These are phyloP conservation scores for Stomatorhinus walkeri DNA, from an alignment of 2,797 vertebrate genomes.

Conservation along the genomic window DNA sequence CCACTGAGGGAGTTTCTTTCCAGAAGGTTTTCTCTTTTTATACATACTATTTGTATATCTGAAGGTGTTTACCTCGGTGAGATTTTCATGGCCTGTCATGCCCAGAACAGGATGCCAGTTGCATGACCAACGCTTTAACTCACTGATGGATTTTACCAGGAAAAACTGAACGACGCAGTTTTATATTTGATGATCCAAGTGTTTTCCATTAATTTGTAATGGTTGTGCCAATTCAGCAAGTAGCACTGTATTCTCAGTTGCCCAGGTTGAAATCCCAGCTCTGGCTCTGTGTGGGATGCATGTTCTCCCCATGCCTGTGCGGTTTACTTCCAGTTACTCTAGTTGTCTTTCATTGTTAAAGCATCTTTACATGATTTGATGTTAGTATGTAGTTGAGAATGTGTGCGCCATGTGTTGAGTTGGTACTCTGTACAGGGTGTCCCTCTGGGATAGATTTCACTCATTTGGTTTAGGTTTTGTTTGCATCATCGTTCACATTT, in stretches of 20 bases:
- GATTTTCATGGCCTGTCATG: conserved; percentile 34
- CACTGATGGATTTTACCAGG: not conserved
- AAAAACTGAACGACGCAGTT: not conserved
- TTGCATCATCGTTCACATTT: not conserved
- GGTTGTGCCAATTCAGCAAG: not conserved
- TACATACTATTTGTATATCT: not conserved
- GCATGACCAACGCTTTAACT: not conserved
- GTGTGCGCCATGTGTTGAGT: not conserved
- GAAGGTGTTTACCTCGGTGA: conserved; percentile 32
- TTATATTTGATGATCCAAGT: not conserved
- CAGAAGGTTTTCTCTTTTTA: conserved; percentile 10
- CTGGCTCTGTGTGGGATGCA: not conserved
- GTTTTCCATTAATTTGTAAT: not conserved
- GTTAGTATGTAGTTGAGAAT: not conserved
- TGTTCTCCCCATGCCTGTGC: not conserved
- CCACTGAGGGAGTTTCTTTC: conserved; percentile 24
- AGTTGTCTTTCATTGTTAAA: not conserved
- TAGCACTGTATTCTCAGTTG: not conserved
- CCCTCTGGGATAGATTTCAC: not conserved
- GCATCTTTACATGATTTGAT: not conserved
- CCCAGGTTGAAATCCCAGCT: not conserved
- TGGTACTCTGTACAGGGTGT: not conserved
- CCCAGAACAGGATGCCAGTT: conserved; percentile 19
- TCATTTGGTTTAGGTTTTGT: not conserved
- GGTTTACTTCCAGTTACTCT: not conserved